Percentiles rank a stretch among this genome's conserved stretches.
Conservation (phyloP, 2,888 invertebrate genomes). For the Entomobrya multifasciata region DNA sequence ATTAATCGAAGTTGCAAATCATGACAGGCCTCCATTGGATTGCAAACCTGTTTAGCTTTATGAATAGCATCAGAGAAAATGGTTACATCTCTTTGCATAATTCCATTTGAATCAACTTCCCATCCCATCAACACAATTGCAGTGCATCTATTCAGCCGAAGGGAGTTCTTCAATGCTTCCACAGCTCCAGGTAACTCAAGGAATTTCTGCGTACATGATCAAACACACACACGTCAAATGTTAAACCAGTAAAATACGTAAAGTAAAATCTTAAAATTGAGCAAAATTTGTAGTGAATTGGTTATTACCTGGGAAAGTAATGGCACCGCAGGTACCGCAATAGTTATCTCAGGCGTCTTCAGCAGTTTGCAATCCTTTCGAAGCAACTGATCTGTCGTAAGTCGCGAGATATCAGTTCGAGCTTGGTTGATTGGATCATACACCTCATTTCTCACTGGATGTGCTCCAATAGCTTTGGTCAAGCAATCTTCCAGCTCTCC, state of each 20-base stretch:
- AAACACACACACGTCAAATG: too few species aligned
- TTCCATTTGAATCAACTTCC: conserved; percentile 74
- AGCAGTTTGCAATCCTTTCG: conserved; percentile 89
- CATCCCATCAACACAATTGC: conserved; percentile 80
- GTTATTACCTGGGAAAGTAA: conserved; percentile 85
- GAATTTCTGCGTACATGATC: conserved; percentile 75
- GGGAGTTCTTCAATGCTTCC: conserved; percentile 76
- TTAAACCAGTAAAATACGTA: too few species aligned
- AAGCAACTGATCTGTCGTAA: conserved; percentile 87
- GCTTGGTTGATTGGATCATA: conserved; percentile 85
- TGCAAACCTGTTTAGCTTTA: conserved; percentile 78
- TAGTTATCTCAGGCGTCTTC: conserved; percentile 82
- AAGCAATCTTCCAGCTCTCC: conserved; percentile 82
- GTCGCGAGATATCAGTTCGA: conserved; percentile 85
- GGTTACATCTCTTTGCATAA: conserved; percentile 78
- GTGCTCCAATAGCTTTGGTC: conserved; percentile 76
- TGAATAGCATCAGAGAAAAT: conserved; percentile 79
- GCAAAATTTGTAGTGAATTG: too few species aligned
- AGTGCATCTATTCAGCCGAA: conserved; percentile 75
- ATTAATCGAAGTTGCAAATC: conserved; percentile 75
- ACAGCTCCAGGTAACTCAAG: conserved; percentile 77
- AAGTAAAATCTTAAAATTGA: too few species aligned
- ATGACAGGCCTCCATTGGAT: conserved; percentile 76
- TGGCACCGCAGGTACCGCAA: conserved; percentile 85
- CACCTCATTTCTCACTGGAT: conserved; percentile 82